phyloP scores from a whole-genome alignment of 2,113 vertebrate genomes.

The Malaclemys terrapin region DNA sequence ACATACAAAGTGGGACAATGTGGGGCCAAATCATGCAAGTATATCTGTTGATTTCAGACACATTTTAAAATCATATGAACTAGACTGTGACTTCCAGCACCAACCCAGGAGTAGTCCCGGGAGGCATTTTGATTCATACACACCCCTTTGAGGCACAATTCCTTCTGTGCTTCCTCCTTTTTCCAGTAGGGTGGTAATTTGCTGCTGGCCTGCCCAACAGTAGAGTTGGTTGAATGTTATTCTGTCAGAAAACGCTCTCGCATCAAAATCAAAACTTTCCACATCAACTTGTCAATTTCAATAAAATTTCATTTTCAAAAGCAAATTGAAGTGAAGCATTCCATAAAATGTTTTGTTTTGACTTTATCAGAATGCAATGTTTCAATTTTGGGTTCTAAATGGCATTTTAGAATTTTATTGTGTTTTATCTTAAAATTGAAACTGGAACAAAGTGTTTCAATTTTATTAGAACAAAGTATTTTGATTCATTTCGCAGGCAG shows the following conservation, averaged over 20 bases:
- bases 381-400: background rate
- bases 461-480: background rate
- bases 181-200: background rate
- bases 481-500: background rate
- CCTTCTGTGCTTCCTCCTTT: background rate
- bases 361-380: background rate
- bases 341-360: background rate
- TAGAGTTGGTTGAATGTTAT: background rate
- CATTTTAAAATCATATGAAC: background rate
- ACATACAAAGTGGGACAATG: background rate
- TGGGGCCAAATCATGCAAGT: background rate
- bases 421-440: background rate
- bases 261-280: background rate
- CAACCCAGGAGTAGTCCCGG: background rate
- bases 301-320: background rate
- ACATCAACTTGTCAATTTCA: background rate
- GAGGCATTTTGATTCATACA: background rate
- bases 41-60: background rate
- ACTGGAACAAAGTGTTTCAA: background rate
- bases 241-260: background rate
- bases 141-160: background rate
- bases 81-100: background rate
- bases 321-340: background rate
- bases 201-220: background rate
- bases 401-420: background rate